These are phyloP conservation scores for Echinarachnius parma DNA, from an alignment of 53 echinoderm and acorn worm genomes.

Conservation along the genomic window DNA sequence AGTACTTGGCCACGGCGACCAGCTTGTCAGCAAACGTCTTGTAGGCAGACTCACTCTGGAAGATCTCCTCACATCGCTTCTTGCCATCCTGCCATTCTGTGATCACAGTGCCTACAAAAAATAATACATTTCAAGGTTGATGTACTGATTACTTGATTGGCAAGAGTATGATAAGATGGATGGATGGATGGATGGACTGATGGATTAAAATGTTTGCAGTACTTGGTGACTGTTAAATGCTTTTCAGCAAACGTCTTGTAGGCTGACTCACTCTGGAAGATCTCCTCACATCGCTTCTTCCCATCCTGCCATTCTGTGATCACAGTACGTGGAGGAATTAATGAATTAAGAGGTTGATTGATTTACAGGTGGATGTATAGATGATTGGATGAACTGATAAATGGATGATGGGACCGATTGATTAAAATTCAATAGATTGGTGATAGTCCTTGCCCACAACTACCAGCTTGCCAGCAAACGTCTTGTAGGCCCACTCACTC, in stretches of 20 bases:
- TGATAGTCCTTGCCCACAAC: constrained; percentile 82
- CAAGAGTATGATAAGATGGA: too few relatives aligned
- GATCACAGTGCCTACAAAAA: constrained; percentile 74
- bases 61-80: constrained; percentile 61
- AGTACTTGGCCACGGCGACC: constrained; percentile 78
- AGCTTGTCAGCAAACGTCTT: constrained; percentile 84
- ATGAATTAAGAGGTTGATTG: not conserved
- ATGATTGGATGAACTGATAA: too few relatives aligned
- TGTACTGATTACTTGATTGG: too few relatives aligned
- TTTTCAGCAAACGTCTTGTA: constrained; percentile 86
- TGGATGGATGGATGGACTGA: too few relatives aligned
- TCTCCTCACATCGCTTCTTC: constrained; percentile 58
- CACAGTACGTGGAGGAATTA: constrained; percentile 61
- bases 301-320: constrained; percentile 96
- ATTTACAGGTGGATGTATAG: too few relatives aligned
- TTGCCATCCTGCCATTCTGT: constrained; percentile 91
- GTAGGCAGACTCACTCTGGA: constrained; percentile 70
- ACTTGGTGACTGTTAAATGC: constrained; percentile 71
- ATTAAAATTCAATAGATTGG: too few relatives aligned
- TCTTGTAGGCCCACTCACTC: constrained; percentile 73
- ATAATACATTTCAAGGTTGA: not conserved
- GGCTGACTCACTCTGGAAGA: constrained; percentile 64
- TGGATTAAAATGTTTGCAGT: too few relatives aligned
- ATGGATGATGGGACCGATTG: too few relatives aligned
- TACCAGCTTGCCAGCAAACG: constrained; percentile 83